Percentiles rank a stretch among this genome's conserved stretches.
phyloP scores from a whole-genome alignment of 1,140 invertebrate genomes.

The Steinernema khuongi region DNA sequence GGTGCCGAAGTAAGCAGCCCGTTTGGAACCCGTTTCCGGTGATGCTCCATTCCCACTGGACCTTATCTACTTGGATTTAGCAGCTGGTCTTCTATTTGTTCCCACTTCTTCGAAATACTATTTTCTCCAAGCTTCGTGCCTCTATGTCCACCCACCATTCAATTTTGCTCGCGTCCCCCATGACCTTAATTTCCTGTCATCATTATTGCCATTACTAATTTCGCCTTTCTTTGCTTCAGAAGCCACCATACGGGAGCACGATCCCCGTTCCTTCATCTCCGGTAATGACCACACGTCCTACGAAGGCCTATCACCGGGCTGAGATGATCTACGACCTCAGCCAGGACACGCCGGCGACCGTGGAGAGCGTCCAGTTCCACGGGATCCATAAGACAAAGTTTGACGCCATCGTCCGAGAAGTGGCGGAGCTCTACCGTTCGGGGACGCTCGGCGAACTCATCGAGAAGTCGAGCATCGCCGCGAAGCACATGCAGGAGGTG shows the following conservation, averaged over 20 bases:
- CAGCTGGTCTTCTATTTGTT: not conserved
- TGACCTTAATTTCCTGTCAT: no score
- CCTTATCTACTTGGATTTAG: no score
- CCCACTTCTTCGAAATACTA: not conserved
- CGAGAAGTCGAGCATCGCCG: conserved; percentile 44
- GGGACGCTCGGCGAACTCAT: conserved; percentile 50
- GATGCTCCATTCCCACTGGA: no score
- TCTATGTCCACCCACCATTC: no score
- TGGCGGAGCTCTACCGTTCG: conserved; percentile 47
- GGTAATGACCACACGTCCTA: not conserved
- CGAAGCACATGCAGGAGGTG: conserved; percentile 45
- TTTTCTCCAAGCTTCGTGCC: no score
- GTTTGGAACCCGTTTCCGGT: no score
- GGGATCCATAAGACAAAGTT: conserved; percentile 46
- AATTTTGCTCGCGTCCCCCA: no score
- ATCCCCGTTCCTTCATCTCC: not conserved
- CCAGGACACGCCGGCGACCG: conserved; percentile 30
- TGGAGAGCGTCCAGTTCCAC: conserved; percentile 49
- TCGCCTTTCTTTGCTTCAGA: not conserved
- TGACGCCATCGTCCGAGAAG: conserved; percentile 49
- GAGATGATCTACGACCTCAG: conserved; percentile 18
- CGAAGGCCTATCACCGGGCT: conserved; percentile 18
- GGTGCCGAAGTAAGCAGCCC: no score
- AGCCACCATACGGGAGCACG: not conserved
- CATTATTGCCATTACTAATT: not conserved